Base-by-base conservation (phyloP, 2,888 invertebrate genomes). In the Hylaea fasciaria region DNA sequence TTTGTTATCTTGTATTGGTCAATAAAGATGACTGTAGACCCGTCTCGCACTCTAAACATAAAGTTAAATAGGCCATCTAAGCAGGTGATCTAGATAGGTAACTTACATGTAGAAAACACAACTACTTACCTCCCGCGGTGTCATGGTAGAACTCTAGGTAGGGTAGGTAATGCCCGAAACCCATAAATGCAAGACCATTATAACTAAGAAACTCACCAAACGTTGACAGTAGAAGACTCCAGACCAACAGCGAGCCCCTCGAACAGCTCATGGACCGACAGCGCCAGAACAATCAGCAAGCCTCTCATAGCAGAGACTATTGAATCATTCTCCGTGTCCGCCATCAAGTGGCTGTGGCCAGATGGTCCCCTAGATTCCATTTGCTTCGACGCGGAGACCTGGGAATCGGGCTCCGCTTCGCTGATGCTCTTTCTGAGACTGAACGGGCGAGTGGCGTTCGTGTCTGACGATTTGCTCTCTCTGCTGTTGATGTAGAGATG, bases 241-340 rank as follows among this genome's bases (percentile, higher is more conserved):
- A 97, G 81, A 0, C 97, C 97, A 2, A 97, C 95, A 10, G 97
- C 96, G 43, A 97, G 89, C 0, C 97, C 97, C 89, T 97, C 97
- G 77, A 97, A 97, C 11, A 97, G 89, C 78, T 97, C 97, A 75
- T 97, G 97, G 41, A 97, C 94, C 0, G 91, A 92, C 52, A 92
- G 82, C 0, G 97, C 97, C 56, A 97, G 82, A 0, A 97, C 96
- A 40, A 97, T 95, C 35, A 97, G 88, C 29, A 97, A 87, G 0
- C 96, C 97, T 70, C 96, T 92, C 53, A 96, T 77, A 10, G 93
- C 88, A 0, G 90, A 91, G 49, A 93, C 92, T 5, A 93, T 85
- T 0, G 87, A 85, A 43, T 88, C 88, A 12, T 88, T 87, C 2
- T 78, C 73, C 0, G 74, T 62, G 0, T 72, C 71, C 4, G 77